Percentiles rank a stretch among this genome's conserved stretches.
Conservation (phyloP, 2,113 vertebrate genomes). For the Tragelaphus strepsiceros region DNA sequence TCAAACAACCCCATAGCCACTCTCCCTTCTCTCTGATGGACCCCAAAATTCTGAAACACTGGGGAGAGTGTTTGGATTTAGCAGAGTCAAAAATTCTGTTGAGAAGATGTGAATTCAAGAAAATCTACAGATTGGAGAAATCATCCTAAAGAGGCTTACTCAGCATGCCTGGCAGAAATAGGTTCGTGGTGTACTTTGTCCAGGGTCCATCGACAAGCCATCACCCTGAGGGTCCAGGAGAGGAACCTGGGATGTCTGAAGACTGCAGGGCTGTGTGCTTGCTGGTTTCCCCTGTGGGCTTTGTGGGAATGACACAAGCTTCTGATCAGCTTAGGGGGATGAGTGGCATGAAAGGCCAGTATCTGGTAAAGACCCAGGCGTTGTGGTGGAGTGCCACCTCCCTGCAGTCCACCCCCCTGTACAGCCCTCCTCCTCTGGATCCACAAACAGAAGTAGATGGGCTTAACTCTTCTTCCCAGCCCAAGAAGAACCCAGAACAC, state of each 20-base stretch:
- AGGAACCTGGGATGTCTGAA: fast-evolving
- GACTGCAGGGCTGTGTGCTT: fast-evolving
- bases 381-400: fast-evolving
- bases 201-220: fast-evolving
- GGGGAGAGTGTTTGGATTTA: background rate
- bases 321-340: background rate
- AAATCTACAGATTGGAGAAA: background rate
- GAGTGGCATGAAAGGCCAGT: background rate
- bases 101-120: background rate
- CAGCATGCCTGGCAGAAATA: too few species aligned
- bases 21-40: too few species aligned
- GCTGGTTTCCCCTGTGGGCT: fast-evolving
- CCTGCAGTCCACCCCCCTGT: fast-evolving
- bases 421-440: background rate
- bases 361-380: background rate
- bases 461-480: background rate
- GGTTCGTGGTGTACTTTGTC: background rate
- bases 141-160: background rate
- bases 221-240: background rate
- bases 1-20: background rate
- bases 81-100: background rate
- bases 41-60: background rate
- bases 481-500: background rate
- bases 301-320: background rate
- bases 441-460: background rate